Percentiles rank a stretch among this genome's conserved stretches.
These are phyloP conservation scores for Imbricaverruca yamaguchii DNA, from an alignment of 2,888 invertebrate species.

Conservation along the genomic window DNA sequence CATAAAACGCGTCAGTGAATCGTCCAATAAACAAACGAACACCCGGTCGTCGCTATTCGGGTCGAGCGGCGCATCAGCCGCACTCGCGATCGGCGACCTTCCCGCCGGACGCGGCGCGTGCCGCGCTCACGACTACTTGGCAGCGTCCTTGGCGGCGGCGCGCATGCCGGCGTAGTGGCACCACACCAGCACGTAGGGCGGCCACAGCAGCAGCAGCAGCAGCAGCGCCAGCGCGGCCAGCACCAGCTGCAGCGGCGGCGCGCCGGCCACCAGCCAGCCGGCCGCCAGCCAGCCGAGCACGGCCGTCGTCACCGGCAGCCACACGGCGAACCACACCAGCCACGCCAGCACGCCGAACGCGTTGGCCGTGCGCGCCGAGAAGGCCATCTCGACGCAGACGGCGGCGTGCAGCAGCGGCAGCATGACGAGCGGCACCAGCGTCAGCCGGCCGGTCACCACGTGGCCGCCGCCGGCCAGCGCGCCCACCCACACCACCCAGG, in stretches of 20 bases:
- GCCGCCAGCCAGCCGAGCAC: background rate
- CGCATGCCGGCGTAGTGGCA: background rate
- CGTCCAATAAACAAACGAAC: no score
- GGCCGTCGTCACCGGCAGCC: background rate
- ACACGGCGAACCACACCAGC: slow-evolving; percentile 10
- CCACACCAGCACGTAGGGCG: background rate
- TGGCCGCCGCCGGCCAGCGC: background rate
- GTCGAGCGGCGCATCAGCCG: no score
- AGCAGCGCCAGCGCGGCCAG: background rate
- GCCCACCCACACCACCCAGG: background rate
- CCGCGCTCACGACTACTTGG: no score
- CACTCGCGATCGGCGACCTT: no score
- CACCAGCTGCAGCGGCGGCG: background rate
- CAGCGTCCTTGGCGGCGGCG: no score
- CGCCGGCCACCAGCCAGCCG: slow-evolving; percentile 1
- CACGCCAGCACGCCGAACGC: background rate
- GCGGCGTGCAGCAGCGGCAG: background rate
- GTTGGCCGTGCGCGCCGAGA: background rate
- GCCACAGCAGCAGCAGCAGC: slow-evolving; percentile 4
- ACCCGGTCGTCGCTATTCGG: no score
- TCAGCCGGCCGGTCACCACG: background rate
- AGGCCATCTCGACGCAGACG: background rate
- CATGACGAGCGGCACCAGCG: slow-evolving; percentile 3
- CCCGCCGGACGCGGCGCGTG: no score
- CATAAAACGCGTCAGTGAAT: no score